Conservation (phyloP, 2,797 vertebrate species). For the Chrosomus eos region DNA sequence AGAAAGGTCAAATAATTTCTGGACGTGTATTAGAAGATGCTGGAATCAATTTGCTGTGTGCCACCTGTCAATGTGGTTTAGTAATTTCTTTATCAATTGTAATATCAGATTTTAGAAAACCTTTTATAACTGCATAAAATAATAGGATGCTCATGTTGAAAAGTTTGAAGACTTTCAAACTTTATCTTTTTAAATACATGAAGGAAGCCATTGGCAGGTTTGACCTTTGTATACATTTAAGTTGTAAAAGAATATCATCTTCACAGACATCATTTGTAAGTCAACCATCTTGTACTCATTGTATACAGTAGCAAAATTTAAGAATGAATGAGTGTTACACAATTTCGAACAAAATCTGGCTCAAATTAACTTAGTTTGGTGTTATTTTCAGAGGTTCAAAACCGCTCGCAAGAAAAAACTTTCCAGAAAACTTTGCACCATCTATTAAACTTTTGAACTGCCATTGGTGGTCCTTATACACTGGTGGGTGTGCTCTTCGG, state of each 20-base stretch:
- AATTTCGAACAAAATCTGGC: too few species aligned
- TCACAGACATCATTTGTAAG: constrained; percentile 10
- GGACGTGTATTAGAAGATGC: constrained; percentile 5
- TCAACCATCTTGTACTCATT: not conserved
- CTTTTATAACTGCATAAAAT: constrained; percentile 8
- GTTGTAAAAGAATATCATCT: not conserved
- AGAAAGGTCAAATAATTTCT: constrained; percentile 49
- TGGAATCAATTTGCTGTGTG: constrained; percentile 17
- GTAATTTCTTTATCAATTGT: constrained; percentile 11
- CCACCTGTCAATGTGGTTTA: not conserved
- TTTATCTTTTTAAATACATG: not conserved
- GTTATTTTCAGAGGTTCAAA: too few species aligned
- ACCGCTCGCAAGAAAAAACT: too few species aligned
- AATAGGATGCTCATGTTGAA: too few species aligned
- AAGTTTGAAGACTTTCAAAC: too few species aligned
- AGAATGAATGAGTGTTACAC: not conserved
- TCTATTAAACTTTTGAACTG: not conserved
- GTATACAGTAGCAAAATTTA: not conserved
- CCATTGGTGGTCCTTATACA: not conserved
- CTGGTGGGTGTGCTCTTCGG: too few species aligned
- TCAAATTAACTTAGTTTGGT: not conserved
- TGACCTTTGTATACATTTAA: too few species aligned
- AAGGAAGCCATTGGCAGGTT: not conserved
- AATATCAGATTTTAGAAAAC: not conserved
- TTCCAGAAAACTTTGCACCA: not conserved